These are phyloP conservation scores for Drosophila nasuta DNA, from an alignment of 1,140 invertebrate species.

Conservation along the genomic window DNA sequence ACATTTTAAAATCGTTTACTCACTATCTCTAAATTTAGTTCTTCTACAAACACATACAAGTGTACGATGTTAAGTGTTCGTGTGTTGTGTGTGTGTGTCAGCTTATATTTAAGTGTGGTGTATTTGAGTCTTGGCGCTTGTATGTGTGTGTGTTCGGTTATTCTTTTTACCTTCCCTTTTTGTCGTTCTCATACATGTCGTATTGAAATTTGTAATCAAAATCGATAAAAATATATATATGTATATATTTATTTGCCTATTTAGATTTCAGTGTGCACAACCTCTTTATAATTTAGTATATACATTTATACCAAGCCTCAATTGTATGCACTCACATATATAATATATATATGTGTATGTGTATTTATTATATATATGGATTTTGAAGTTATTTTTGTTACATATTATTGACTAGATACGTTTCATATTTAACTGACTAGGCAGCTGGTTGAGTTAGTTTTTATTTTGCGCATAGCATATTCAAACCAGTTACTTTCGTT, in stretches of 20 bases:
- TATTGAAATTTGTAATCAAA: constrained; percentile 82
- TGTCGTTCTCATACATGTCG: constrained; percentile 65
- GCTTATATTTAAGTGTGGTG: constrained; percentile 16
- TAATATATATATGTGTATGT: background rate
- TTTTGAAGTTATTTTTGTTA: background rate
- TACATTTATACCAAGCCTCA: background rate
- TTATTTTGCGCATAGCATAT: constrained; percentile 4
- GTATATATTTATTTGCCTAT: constrained; percentile 54
- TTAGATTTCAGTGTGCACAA: constrained; percentile 57
- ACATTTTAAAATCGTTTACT: constrained; percentile 58
- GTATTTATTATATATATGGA: background rate
- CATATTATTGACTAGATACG: constrained; percentile 3
- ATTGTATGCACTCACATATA: background rate
- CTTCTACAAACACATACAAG: constrained; percentile 4
- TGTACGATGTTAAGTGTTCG: background rate
- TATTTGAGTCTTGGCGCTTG: constrained; percentile 14
- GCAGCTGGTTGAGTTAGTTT: constrained; percentile 24
- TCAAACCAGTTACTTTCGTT: background rate
- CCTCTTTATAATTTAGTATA: constrained; percentile 40
- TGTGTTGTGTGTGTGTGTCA: constrained; percentile 10
- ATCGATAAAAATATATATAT: constrained; percentile 74
- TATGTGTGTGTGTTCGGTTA: constrained; percentile 32
- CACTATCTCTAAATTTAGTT: constrained; percentile 62
- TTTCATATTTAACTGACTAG: constrained; percentile 10
- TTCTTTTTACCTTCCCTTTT: constrained; percentile 48